A percentile compares a stretch with the other conserved stretches of the same genome.
Conservation (phyloP, 2,888 invertebrate species). For the Nipponacmea schrenckii region DNA sequence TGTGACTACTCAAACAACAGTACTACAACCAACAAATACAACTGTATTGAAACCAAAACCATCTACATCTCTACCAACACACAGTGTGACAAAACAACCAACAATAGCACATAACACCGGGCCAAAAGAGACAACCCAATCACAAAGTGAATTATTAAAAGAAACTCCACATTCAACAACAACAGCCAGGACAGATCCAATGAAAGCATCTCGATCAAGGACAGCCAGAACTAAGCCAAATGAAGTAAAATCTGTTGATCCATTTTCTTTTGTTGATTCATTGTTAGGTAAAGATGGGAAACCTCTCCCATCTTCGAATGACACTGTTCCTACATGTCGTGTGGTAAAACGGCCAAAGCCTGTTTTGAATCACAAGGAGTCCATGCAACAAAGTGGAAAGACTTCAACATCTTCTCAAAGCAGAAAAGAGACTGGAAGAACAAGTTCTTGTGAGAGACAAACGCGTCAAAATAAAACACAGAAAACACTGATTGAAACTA, state of each 20-base stretch:
- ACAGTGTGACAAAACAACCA: not conserved
- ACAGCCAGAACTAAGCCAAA: not conserved
- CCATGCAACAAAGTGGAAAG: not conserved
- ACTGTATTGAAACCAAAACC: not conserved
- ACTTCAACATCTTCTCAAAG: not conserved
- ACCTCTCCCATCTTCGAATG: not conserved
- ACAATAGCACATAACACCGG: no score
- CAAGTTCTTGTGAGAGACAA: not conserved
- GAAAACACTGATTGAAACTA: not conserved
- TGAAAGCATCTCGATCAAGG: not conserved
- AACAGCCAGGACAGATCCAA: not conserved
- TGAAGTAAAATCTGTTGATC: conserved; percentile 8
- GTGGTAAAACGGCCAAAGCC: not conserved
- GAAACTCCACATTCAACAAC: no score
- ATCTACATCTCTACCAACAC: not conserved
- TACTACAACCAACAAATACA: not conserved
- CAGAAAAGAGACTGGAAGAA: not conserved
- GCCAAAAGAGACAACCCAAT: no score
- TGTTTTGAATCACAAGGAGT: not conserved
- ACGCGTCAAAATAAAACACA: not conserved
- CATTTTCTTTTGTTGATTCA: conserved; percentile 19
- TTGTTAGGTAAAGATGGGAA: conserved; percentile 11
- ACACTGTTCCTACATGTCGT: not conserved
- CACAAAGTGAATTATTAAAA: no score
- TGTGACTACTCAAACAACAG: not conserved